Evolutionary conservation across 2,888 invertebrate genomes (phyloP), one percentile per base, ranked within the genome.

Genomic region (Capitulum mitella): DNA sequence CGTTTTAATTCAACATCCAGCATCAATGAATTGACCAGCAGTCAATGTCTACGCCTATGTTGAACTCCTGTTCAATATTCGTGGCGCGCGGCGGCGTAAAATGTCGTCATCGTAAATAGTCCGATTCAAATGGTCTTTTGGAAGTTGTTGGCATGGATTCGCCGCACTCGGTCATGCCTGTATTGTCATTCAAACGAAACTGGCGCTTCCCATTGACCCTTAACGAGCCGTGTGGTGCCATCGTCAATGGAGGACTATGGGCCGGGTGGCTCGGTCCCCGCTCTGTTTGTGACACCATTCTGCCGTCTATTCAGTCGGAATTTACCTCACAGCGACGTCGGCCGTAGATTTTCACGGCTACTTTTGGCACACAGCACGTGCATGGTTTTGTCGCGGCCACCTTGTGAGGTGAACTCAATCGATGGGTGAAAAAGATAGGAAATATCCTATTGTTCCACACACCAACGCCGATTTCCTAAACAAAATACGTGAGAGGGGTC

Each of bases 181-280:
- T 14, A 64, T 64, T 64, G 64, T 64, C 19, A 64, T 64, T 64
- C 64, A 64, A 64, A 64, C 64, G 29, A 64, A 19, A 22, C 19
- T 19, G 64, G 5, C 32, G 64, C 64, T 34, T 64, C 64, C 64
- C 64, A 64, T 64, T 64, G 16, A 10, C 5, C 34, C 19, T 14
- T 19, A 6, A 34, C 19, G 34, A 29, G 34, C 3, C 64, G 64
- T 16, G 64, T 6, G 34, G 64, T n/a, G 58, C 58, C 58, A 10
- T 19, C 5, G 64, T 32, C 34, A 34, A 19, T 2, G 34, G 64
- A 32, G 32, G 64, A 22, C 48, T 22, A 22, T 51, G 16, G 12
- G 43, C 6, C 6, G 43, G 6, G 43, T 12, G 12, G 6, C 43
- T 43, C 12, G 43, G 43, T 12, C 12, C 6, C 43, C 43, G 43